These are phyloP conservation scores for Pyrocoelia pectoralis DNA, from an alignment of 2,888 invertebrate species.

Conservation along the genomic window DNA sequence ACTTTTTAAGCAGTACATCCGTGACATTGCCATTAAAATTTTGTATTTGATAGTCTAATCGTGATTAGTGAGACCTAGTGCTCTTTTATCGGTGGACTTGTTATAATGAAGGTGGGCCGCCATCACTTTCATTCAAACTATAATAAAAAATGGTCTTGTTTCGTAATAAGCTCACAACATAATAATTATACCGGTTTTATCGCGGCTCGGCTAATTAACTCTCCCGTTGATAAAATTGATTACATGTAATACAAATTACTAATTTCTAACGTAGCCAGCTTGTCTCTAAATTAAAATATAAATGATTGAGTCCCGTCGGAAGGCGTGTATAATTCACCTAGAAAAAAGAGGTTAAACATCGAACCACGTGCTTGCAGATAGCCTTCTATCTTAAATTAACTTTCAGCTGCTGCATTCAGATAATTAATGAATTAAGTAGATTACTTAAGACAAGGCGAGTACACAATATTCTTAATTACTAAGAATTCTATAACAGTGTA, in stretches of 20 bases:
- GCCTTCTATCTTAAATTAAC: background rate
- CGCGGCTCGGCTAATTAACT: background rate
- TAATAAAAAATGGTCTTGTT: background rate
- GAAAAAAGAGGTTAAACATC: background rate
- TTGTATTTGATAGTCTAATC: too few species aligned
- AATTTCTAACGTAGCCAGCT: background rate
- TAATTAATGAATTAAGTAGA: slow-evolving; percentile 2
- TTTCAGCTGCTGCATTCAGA: slow-evolving; percentile 7
- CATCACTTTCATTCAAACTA: too few species aligned
- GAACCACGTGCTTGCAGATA: slow-evolving; percentile 1
- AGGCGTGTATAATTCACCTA: background rate
- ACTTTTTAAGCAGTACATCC: too few species aligned
- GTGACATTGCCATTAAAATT: too few species aligned
- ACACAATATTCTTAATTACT: slow-evolving; percentile 21
- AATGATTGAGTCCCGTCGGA: background rate
- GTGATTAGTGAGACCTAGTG: too few species aligned
- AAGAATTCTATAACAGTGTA: slow-evolving; percentile 30
- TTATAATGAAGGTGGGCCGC: too few species aligned
- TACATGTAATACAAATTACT: background rate
- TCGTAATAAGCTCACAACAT: background rate
- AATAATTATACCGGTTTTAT: background rate
- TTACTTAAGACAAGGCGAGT: background rate
- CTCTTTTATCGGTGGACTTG: too few species aligned
- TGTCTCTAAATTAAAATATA: background rate
- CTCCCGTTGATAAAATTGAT: background rate